These are phyloP conservation scores for Chironomus riparius DNA, from an alignment of 2,888 invertebrate genomes.

Conservation along the genomic window DNA sequence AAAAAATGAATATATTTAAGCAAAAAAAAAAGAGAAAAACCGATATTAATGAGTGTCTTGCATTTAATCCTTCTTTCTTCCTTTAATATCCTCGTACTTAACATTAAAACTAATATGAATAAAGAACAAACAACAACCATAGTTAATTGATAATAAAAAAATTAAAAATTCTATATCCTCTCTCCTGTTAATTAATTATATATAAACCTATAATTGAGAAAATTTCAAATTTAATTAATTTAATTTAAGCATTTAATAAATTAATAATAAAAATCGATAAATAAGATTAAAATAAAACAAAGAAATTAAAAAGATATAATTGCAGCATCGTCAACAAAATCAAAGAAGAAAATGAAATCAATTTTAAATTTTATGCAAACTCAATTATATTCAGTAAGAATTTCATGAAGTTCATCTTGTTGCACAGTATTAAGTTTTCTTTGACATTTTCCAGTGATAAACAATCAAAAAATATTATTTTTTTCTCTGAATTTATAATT, in stretches of 20 bases:
- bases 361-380: too few relatives aligned
- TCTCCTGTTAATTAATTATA: neutral
- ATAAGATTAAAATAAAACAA: neutral
- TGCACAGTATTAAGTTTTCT: too few relatives aligned
- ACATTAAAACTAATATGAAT: neutral
- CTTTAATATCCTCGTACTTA: neutral
- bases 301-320: neutral
- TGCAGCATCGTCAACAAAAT: too few relatives aligned
- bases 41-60: conserved; percentile 27
- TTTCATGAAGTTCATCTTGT: too few relatives aligned
- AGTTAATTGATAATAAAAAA: neutral
- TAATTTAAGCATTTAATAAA: neutral
- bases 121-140: neutral
- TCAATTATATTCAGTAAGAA: too few relatives aligned
- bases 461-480: too few relatives aligned
- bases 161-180: neutral
- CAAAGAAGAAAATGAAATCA: too few relatives aligned
- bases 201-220: neutral
- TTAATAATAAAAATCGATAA: neutral
- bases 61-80: conserved; percentile 13
- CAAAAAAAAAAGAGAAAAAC: neutral
- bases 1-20: neutral
- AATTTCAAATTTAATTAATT: neutral
- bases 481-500: too few relatives aligned
- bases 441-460: too few relatives aligned